Evolutionary conservation across 53 echinoderm and acorn worm genomes (phyloP), one percentile per base, ranked within the genome.

Genomic region (Echinometra lucunter): DNA sequence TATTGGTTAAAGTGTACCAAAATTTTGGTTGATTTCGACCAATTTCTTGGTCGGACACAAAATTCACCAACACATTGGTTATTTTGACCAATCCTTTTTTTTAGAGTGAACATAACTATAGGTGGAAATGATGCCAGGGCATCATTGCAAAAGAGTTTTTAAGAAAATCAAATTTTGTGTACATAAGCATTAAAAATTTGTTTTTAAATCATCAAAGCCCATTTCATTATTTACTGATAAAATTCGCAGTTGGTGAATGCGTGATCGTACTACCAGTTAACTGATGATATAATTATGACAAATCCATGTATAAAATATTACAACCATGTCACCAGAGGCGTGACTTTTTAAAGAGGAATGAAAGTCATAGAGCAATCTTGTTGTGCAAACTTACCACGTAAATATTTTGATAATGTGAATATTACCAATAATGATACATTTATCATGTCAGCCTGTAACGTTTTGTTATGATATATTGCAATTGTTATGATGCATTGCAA

Each of bases 391-490:
- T n/a, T 40, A 40, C 0, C 37, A 75, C 7, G 42, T 78, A 78
- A 21, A 78, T n/a, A n/a, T n/a, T 42, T 78, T 42, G 78, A 78
- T 19, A 40, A 85, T 28, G 21, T 49, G 85, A 85, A 85, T 85
- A 85, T 53, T 49, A 83, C 12, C 28, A n/a, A 85, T 47, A 85
- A 15, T 28, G 15, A 85, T 85, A 45, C 35, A 82, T 82, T n/a
- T n/a, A 44, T 72, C 72, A 35, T 72, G 35, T 35, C 72, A 32
- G 28, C 32, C 72, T 72, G 32, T 78, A 78, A 78, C 38, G 9
- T 42, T 21, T 78, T 18, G 38, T 21, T 45, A 45, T 85, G 53
- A 1, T 53, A 49, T 85, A 16, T 49, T 37, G 25, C 45, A 49
- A 85, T 85, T 85, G 49, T 85, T 85, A 85, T 49, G n/a, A n/a